phyloP scores from a whole-genome alignment of 2,113 vertebrate species.

The Alexandromys fortis region DNA sequence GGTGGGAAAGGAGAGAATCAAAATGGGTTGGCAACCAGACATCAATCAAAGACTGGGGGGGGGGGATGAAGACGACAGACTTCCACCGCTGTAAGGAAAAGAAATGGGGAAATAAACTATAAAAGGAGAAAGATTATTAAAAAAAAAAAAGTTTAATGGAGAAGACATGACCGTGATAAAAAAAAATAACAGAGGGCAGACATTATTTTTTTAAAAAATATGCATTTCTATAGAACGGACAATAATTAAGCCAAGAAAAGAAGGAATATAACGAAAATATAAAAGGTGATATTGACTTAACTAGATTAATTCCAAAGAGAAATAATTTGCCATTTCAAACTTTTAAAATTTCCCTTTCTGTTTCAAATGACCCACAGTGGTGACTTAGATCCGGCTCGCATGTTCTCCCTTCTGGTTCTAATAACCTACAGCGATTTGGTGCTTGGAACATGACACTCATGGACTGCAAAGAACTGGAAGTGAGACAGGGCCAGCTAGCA shows the following conservation, averaged over 20 bases:
- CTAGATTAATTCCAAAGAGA: conserved; percentile 45
- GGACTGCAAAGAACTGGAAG: background rate
- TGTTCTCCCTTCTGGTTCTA: background rate
- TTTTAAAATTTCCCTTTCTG: background rate
- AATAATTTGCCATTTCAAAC: conserved; percentile 42
- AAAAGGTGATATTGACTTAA: conserved; percentile 19
- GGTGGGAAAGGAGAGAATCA: conserved; percentile 18
- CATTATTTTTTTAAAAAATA: background rate
- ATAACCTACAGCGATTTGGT: background rate
- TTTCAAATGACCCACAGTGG: background rate
- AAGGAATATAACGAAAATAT: background rate
- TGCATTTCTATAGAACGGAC: conserved; percentile 10
- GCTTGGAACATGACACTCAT: background rate
- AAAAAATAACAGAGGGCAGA: background rate
- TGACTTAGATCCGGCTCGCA: background rate
- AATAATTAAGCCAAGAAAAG: conserved; percentile 1
- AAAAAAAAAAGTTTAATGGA: conserved; percentile 26
- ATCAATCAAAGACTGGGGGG: conserved; percentile 26
- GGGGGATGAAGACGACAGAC: background rate
- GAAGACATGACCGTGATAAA: background rate
- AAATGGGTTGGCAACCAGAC: background rate
- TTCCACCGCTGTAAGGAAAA: background rate
- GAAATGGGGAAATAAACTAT: background rate
- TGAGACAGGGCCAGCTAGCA: background rate
- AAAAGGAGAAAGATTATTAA: background rate